These are phyloP conservation scores for Scaeva pyrastri DNA, from an alignment of 2,888 invertebrate genomes.

Conservation along the genomic window DNA sequence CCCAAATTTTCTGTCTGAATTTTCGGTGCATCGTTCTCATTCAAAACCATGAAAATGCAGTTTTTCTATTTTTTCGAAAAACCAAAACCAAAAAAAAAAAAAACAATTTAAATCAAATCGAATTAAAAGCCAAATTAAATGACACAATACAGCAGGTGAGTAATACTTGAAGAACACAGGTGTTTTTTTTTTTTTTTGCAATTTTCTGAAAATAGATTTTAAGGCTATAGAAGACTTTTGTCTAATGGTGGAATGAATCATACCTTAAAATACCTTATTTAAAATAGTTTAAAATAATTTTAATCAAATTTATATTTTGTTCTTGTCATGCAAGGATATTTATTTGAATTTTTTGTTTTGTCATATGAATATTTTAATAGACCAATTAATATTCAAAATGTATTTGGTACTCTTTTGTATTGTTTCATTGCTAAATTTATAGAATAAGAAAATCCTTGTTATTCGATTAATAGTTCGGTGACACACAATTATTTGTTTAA, in stretches of 20 bases:
- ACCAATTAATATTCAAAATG: not conserved
- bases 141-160: constrained; percentile 22
- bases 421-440: constrained; percentile 13
- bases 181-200: constrained; percentile 16
- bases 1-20: constrained; percentile 7
- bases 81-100: not conserved
- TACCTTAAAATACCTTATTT: not conserved
- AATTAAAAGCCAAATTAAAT: constrained; percentile 10
- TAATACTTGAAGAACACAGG: constrained; percentile 6
- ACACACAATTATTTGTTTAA: not conserved
- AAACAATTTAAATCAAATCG: constrained; percentile 20
- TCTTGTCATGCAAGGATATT: constrained; percentile 2
- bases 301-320: not conserved
- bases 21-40: not conserved
- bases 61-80: constrained; percentile 9
- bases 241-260: not conserved
- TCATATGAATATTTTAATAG: constrained; percentile 16
- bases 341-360: constrained; percentile 14
- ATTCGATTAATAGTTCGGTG: not conserved
- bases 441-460: not conserved
- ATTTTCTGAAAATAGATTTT: constrained; percentile 14
- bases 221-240: not conserved
- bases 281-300: constrained; percentile 5
- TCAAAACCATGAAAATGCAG: constrained; percentile 13
- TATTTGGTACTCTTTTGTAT: not conserved